Conservation (phyloP, 2,888 invertebrate species). For the Drosophila pseudotakahashii region DNA sequence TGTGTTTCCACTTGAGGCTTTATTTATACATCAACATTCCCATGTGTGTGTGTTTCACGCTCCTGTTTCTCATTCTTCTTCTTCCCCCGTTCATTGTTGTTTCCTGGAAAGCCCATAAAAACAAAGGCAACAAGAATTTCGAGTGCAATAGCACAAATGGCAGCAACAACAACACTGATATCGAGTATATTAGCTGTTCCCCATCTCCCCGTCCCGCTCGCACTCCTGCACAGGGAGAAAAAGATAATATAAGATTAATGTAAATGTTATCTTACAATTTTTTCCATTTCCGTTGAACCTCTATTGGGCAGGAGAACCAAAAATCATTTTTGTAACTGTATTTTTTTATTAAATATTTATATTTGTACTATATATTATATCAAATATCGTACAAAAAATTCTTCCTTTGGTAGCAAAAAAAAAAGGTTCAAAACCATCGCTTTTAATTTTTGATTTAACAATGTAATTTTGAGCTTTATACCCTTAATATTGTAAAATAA, state of each 20-base stretch:
- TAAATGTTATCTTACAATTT: background rate
- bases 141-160: conserved; percentile 67
- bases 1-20: conserved; percentile 48
- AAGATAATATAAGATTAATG: background rate
- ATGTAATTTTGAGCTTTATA: too few species aligned
- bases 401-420: too few species aligned
- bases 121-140: conserved; percentile 78
- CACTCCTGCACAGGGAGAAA: conserved; percentile 7
- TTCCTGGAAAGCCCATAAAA: conserved; percentile 78
- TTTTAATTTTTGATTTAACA: too few species aligned
- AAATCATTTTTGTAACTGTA: too few species aligned
- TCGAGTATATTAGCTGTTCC: conserved; percentile 66
- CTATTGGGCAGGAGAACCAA: too few species aligned
- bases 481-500: too few species aligned
- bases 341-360: too few species aligned
- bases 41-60: conserved; percentile 49
- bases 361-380: background rate
- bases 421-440: too few species aligned
- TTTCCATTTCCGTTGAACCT: too few species aligned
- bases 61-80: conserved; percentile 59
- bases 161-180: conserved; percentile 44
- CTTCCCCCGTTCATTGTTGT: conserved; percentile 59
- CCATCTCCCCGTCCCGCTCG: conserved; percentile 10
- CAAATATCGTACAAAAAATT: background rate
- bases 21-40: conserved; percentile 26